These are phyloP conservation scores for Sialia sialis DNA, from an alignment of 2,113 vertebrate species.

Conservation along the genomic window DNA sequence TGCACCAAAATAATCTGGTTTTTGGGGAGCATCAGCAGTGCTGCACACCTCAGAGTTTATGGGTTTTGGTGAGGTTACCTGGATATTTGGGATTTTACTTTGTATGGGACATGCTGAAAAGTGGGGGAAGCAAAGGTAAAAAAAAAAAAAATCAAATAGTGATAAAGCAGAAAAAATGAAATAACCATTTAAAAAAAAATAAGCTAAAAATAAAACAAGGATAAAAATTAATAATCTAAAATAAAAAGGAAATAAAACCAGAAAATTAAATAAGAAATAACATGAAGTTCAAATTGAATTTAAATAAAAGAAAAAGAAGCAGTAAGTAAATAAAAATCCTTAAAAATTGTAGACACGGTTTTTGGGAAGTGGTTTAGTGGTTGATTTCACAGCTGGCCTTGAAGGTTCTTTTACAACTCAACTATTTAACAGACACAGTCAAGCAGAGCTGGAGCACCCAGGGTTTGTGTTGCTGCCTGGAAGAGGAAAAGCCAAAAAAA, in stretches of 20 bases:
- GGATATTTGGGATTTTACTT: background rate
- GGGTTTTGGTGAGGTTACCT: background rate
- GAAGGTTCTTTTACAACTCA: background rate
- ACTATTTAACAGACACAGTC: background rate
- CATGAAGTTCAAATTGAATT: background rate
- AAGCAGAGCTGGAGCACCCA: background rate
- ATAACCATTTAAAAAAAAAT: background rate
- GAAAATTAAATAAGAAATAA: background rate
- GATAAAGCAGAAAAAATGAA: background rate
- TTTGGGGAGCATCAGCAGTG: background rate
- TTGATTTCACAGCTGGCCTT: background rate
- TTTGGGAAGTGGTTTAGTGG: background rate
- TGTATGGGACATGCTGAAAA: background rate
- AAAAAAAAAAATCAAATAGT: background rate
- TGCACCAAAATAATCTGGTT: background rate
- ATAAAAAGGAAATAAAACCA: fast-evolving
- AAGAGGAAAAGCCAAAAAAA: background rate
- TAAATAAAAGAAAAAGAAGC: background rate
- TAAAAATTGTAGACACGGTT: fast-evolving
- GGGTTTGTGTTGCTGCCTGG: background rate
- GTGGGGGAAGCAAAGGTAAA: background rate
- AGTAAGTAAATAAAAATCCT: background rate
- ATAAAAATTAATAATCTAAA: background rate
- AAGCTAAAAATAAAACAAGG: background rate
- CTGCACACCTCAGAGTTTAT: background rate